These are phyloP conservation scores for Battus philenor DNA, from an alignment of 1,140 invertebrate genomes.

Conservation along the genomic window DNA sequence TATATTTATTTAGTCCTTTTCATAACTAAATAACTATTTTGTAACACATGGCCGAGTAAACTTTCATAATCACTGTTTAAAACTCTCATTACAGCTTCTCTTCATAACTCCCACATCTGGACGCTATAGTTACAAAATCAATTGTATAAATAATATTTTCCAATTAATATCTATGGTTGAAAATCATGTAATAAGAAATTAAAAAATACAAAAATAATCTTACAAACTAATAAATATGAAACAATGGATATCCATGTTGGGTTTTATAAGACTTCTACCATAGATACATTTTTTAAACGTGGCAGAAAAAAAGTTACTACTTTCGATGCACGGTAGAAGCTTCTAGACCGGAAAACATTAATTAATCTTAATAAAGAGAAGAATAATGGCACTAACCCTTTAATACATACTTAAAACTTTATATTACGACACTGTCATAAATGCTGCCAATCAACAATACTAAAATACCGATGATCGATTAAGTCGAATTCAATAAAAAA, in stretches of 20 bases:
- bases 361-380: constrained; percentile 23
- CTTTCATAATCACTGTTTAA: constrained; percentile 9
- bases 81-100: constrained; percentile 21
- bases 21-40: constrained; percentile 3
- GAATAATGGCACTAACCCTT: constrained; percentile 39
- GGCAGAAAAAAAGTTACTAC: constrained; percentile 22
- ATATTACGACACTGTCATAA: constrained; percentile 23
- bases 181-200: constrained; percentile 27
- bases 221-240: constrained; percentile 14
- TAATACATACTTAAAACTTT: constrained; percentile 18
- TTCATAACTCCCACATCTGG: constrained; percentile 26
- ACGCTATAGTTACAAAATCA: constrained; percentile 30
- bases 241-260: neutral
- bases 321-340: constrained; percentile 19
- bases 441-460: constrained; percentile 34
- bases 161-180: constrained; percentile 6
- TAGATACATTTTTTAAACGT: constrained; percentile 8
- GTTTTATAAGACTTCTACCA: constrained; percentile 3
- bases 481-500: neutral
- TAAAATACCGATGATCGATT: constrained; percentile 15
- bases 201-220: constrained; percentile 24
- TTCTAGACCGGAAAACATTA: constrained; percentile 20
- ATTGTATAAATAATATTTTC: constrained; percentile 19
- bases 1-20: constrained; percentile 10
- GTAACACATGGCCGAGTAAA: constrained; percentile 6